Conservation (phyloP, 2,113 vertebrate genomes). For the Ailuropoda melanoleuca region DNA sequence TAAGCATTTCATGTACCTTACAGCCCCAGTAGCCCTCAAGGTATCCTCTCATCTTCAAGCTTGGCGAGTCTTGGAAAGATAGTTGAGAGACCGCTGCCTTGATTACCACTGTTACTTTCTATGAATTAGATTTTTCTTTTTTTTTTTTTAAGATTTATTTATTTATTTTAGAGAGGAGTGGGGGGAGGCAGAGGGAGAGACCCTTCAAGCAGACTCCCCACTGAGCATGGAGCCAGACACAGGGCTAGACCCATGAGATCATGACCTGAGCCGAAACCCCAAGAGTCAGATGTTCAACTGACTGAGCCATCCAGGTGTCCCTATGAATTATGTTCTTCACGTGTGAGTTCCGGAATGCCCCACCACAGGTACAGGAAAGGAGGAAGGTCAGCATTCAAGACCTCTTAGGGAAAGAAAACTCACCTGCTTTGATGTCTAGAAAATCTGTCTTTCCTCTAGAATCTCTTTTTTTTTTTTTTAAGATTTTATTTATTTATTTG, state of each 20-base stretch:
- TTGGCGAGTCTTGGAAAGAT: neutral
- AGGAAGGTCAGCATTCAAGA: neutral
- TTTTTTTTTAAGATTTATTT: neutral
- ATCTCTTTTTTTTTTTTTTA: too few species aligned
- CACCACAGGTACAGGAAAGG: accelerated
- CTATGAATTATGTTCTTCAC: neutral
- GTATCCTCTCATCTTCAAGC: neutral
- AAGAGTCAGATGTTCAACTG: neutral
- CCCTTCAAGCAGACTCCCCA: neutral
- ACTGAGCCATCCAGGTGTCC: neutral
- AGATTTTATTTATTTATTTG: too few species aligned
- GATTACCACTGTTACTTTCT: neutral
- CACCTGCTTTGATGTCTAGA: neutral
- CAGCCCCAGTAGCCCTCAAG: neutral
- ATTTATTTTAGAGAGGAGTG: neutral
- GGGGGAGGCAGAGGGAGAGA: neutral
- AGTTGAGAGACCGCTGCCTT: neutral
- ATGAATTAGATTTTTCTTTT: neutral
- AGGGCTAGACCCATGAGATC: neutral
- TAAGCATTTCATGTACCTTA: neutral
- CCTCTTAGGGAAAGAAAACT: neutral
- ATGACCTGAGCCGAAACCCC: neutral
- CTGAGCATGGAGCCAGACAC: neutral
- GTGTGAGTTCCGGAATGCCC: neutral
- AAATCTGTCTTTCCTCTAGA: neutral